phyloP scores from a whole-genome alignment of 2,888 invertebrate species.

The Exephanes ischioxanthus region DNA sequence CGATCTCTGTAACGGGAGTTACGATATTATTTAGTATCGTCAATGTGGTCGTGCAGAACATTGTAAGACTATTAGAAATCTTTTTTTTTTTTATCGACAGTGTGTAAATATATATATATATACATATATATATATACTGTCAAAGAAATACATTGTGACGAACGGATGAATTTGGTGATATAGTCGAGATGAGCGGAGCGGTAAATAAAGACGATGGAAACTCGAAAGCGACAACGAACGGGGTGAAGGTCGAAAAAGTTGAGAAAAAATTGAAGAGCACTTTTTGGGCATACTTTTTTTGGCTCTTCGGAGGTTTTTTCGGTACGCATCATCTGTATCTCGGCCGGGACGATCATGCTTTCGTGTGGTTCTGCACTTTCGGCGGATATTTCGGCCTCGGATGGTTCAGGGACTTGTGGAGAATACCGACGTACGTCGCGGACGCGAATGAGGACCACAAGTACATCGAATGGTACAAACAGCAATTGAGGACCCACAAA shows the following conservation, averaged over 20 bases:
- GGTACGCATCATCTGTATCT: constrained; percentile 97
- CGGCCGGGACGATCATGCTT: constrained; percentile 94
- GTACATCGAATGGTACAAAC: constrained; percentile 88
- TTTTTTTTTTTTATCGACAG: too few species aligned
- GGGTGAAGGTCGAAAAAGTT: constrained; percentile 19
- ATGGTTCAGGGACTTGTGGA: constrained; percentile 94
- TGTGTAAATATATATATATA: neutral
- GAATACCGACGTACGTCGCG: constrained; percentile 93
- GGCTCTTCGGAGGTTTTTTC: constrained; percentile 95
- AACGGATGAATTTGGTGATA: neutral
- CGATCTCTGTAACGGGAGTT: constrained; percentile 38
- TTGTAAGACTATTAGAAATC: neutral
- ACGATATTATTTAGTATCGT: constrained; percentile 21
- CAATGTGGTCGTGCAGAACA: neutral
- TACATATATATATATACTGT: neutral
- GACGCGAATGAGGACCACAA: constrained; percentile 92
- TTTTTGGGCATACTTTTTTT: constrained; percentile 91
- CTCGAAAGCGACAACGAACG: constrained; percentile 48
- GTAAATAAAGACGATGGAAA: constrained; percentile 9
- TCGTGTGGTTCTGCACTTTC: constrained; percentile 94
- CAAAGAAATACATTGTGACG: neutral
- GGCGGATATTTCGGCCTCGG: constrained; percentile 95
- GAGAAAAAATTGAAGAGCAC: constrained; percentile 83
- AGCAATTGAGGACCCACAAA: constrained; percentile 87
- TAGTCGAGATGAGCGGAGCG: constrained; percentile 36